Percentiles rank a stretch among this genome's conserved stretches.
These are phyloP conservation scores for Elgonia sp. DNA, from an alignment of 2,888 invertebrate genomes.

Conservation along the genomic window DNA sequence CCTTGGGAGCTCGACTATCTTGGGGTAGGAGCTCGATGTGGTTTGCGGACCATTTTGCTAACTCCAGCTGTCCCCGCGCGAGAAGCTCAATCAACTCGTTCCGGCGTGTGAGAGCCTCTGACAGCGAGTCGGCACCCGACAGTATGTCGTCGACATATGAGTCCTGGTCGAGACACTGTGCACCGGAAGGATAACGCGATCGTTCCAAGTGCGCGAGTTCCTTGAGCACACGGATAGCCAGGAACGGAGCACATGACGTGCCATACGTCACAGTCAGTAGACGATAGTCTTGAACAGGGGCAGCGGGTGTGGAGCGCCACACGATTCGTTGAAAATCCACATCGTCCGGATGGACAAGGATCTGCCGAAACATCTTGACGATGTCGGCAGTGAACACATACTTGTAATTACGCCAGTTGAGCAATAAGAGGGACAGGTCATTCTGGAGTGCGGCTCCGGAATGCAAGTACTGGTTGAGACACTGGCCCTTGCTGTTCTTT, in stretches of 20 bases:
- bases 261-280: constrained; percentile 10
- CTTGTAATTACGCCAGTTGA: constrained; percentile 13
- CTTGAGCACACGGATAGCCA: constrained; percentile 8
- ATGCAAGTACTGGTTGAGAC: constrained; percentile 11
- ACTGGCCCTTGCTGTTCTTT: neutral
- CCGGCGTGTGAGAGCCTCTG: neutral
- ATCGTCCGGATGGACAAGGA: neutral
- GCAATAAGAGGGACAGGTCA: neutral
- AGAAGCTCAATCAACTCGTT: constrained; percentile 2
- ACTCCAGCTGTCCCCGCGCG: neutral
- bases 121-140: neutral
- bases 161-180: neutral
- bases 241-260: constrained; percentile 9
- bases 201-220: constrained; percentile 8
- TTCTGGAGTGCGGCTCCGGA: constrained; percentile 6
- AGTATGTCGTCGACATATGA: constrained; percentile 22
- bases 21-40: neutral
- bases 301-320: neutral
- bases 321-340: constrained; percentile 11
- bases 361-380: constrained; percentile 18
- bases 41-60: constrained; percentile 16
- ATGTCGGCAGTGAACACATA: constrained; percentile 17
- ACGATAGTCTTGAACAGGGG: neutral
- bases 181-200: too few species aligned
- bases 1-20: neutral